Evolutionary conservation across 2,113 vertebrate species (phyloP), one percentile per base, ranked within the genome.

Genomic region (Hyperoodon ampullatus): DNA sequence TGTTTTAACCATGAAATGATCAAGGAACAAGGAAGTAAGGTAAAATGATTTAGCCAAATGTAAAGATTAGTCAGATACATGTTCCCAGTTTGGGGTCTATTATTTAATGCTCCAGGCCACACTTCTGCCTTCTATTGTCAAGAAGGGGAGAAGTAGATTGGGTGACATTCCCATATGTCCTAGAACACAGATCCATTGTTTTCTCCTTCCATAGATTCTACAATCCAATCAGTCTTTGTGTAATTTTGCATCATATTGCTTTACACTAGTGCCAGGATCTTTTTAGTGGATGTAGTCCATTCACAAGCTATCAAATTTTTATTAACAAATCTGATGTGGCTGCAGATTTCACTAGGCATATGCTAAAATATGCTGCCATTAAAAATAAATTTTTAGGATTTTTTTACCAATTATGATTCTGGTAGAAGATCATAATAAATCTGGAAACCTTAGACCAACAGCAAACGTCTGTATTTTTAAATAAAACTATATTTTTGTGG

Each of bases 111-210:
- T 77, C 15, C 7, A n/a, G 21, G 30, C 11, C 19, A 58, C n/a
- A 60, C 19, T 61, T 90, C 28, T 24, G 10, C n/a, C 81, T 97
- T 97, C 28, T 95, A 0, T 86, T 94, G 19, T 30, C 15, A 74
- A 60, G 24, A 91, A 74, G 24, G 2, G 50, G 13, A 15, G 42
- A 75, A 60, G 35, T 58, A 82, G 42, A n/a, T 70, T 66, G 18
- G 21, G 23, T 90, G 19, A 6, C 16, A 82, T 58, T 90, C 23
- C 53, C 28, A 44, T 44, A 23, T 55, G 4, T 77, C 19, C 13
- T 84, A 50, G 77, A 88, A 75, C 30, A 82, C 24, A 60, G 82
- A 66, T 90, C 50, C 15, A 14, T 82, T 87, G 19, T 83, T 77
- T 71, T 87, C 53, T 87, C 19, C 1, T 66, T 83, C 16, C 5